Conservation (phyloP, 2,888 invertebrate genomes). For the Silvanus unidentatus region DNA sequence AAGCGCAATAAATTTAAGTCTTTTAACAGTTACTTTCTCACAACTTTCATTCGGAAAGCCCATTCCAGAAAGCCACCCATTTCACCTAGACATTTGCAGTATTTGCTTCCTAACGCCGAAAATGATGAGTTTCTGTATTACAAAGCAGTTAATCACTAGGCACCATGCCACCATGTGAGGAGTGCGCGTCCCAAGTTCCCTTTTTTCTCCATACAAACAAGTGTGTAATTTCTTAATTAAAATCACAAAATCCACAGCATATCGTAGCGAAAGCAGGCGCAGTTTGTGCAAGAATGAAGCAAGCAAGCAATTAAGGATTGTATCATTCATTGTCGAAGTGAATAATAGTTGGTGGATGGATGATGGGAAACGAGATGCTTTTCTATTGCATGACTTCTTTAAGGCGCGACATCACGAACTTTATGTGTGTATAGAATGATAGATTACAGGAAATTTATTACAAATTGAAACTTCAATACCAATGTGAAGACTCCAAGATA, state of each 20-base stretch:
- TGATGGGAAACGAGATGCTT: conserved; percentile 4
- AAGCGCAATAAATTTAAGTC: conserved; percentile 26
- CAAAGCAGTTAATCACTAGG: no score
- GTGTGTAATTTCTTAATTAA: no score
- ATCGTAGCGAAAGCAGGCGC: conserved; percentile 6
- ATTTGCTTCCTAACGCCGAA: no score
- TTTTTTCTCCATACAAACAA: no score
- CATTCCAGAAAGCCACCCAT: no score
- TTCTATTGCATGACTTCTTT: conserved; percentile 8
- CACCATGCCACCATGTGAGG: neutral
- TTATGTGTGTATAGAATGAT: conserved; percentile 4
- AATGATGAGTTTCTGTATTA: no score
- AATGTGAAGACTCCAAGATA: conserved; percentile 2
- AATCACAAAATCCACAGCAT: neutral
- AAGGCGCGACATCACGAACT: conserved; percentile 6
- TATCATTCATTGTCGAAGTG: no score
- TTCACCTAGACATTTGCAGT: no score
- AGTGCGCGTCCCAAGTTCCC: conserved; percentile 3
- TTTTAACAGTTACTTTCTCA: conserved; percentile 25
- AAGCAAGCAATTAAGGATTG: no score
- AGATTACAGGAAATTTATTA: conserved; percentile 6
- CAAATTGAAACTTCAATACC: conserved; percentile 1
- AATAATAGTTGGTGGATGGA: no score
- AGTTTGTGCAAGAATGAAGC: neutral
- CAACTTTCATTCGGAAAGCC: conserved; percentile 11